Evolutionary conservation across 2,888 invertebrate species (phyloP).

Genomic region (Tupiocoris notatus): DNA sequence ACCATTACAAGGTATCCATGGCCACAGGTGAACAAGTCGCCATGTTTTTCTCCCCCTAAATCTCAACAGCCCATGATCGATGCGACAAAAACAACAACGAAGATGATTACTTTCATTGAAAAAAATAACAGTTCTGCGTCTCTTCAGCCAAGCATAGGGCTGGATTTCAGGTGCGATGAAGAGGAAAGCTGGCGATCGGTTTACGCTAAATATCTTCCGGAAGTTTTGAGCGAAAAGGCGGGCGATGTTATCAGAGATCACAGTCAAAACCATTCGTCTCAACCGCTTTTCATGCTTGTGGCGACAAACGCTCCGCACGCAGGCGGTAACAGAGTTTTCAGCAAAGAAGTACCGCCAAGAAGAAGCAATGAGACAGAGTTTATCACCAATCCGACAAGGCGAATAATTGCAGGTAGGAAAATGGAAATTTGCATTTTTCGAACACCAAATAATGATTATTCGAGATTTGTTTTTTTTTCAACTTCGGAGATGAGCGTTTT

Average conservation of each 20-base stretch:
- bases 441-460: too few species aligned
- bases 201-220: constrained; percentile 67
- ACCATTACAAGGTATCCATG: too few species aligned
- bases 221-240: constrained; percentile 67
- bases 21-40: too few species aligned
- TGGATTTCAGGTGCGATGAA: constrained; percentile 63
- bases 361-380: constrained; percentile 13
- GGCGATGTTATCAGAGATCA: constrained; percentile 60
- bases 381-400: constrained; percentile 9
- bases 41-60: too few species aligned
- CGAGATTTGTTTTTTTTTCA: too few species aligned
- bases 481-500: too few species aligned
- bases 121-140: too few species aligned
- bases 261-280: constrained; percentile 36
- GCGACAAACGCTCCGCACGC: constrained; percentile 30
- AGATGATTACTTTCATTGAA: too few species aligned
- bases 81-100: too few species aligned
- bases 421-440: too few species aligned
- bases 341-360: neutral
- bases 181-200: constrained; percentile 57
- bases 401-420: constrained; percentile 17
- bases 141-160: constrained; percentile 53
- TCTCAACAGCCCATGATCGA: too few species aligned
- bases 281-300: constrained; percentile 69
- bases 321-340: constrained; percentile 20